phyloP scores from a whole-genome alignment of 2,113 vertebrate genomes.

The Pedionomus torquatus region DNA sequence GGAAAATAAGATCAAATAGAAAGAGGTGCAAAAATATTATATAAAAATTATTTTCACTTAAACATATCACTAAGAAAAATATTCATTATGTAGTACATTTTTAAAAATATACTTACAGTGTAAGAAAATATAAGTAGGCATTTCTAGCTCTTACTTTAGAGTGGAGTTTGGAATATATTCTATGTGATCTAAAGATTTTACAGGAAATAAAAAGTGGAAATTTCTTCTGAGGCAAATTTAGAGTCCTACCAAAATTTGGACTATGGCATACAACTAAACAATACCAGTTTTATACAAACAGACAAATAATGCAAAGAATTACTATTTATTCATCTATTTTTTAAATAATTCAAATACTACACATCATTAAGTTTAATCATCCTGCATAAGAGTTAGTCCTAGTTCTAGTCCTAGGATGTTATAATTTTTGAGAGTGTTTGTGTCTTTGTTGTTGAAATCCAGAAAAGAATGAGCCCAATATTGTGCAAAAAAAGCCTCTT shows the following conservation, averaged over 20 bases:
- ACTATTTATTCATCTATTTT: not conserved
- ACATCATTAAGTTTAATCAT: not conserved
- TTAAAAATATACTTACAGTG: accelerated
- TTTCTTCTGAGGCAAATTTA: not conserved
- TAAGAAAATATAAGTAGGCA: not conserved
- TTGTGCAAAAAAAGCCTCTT: not conserved
- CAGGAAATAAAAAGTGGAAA: not conserved
- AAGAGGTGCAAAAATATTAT: not conserved
- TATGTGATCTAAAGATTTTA: not conserved
- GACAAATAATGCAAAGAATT: not conserved
- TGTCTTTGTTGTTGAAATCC: not conserved
- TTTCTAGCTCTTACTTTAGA: not conserved
- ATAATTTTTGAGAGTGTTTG: not conserved
- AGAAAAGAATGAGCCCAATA: not conserved
- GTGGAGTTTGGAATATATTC: not conserved
- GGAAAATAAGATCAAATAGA: not conserved
- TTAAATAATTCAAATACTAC: not conserved
- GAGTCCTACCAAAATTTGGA: not conserved
- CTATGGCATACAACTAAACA: not conserved
- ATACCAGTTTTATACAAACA: not conserved
- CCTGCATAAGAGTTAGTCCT: not conserved
- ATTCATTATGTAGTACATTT: not conserved
- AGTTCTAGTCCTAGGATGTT: not conserved
- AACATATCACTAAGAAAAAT: not conserved
- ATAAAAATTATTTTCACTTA: not conserved